Percentiles rank a stretch among this genome's conserved stretches.
Conservation (phyloP, 2,888 invertebrate species). For the Cosmopolites sordidus region DNA sequence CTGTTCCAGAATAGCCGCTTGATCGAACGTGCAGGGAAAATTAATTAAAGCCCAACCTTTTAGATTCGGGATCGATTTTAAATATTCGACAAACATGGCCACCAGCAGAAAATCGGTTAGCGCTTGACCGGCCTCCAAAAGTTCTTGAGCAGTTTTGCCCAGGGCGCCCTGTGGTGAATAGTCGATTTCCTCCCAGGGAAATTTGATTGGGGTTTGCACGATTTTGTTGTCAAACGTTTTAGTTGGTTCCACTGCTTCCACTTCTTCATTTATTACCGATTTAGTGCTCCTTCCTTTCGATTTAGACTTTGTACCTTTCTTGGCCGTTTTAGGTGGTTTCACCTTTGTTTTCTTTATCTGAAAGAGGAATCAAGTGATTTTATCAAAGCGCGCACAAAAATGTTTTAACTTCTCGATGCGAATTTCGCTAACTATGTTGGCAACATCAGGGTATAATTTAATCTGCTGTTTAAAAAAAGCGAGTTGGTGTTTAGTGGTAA, state of each 20-base stretch:
- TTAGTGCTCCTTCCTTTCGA: not conserved
- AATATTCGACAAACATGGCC: conserved; percentile 58
- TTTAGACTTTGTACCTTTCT: conserved; percentile 19
- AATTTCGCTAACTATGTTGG: too few species aligned
- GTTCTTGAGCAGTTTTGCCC: conserved; percentile 56
- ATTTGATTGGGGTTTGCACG: conserved; percentile 59
- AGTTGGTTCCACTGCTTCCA: not conserved
- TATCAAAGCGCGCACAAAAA: too few species aligned
- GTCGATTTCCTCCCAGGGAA: conserved; percentile 56
- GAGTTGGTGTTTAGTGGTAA: too few species aligned
- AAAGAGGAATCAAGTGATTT: too few species aligned
- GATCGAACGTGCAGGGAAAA: conserved; percentile 57
- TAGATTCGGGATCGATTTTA: conserved; percentile 51
- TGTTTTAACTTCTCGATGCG: too few species aligned
- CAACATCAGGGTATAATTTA: too few species aligned
- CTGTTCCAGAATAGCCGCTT: conserved; percentile 59
- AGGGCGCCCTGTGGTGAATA: conserved; percentile 53
- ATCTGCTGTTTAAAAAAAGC: too few species aligned
- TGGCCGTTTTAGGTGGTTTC: conserved; percentile 19
- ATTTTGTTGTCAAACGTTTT: conserved; percentile 44
- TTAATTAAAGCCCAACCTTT: conserved; percentile 58
- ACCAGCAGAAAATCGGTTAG: conserved; percentile 53
- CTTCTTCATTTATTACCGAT: conserved; percentile 2
- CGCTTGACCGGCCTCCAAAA: conserved; percentile 52
- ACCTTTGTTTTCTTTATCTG: conserved; percentile 17